These are phyloP conservation scores for Drosophila trapezifrons DNA, from an alignment of 1,140 invertebrate genomes.

Conservation along the genomic window DNA sequence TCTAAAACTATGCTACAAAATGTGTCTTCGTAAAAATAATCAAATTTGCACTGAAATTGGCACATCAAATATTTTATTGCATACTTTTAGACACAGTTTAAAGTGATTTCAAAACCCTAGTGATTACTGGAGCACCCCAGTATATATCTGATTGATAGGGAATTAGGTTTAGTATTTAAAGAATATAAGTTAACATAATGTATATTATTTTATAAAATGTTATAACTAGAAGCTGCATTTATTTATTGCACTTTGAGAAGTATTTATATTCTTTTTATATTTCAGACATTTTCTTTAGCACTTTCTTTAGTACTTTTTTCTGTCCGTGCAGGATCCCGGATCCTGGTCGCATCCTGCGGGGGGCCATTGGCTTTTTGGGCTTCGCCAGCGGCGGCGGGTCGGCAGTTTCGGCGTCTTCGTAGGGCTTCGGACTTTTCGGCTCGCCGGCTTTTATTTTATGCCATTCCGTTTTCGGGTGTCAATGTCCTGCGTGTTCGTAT, in stretches of 20 bases:
- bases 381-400: constrained; percentile 48
- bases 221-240: no score
- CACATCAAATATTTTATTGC: no score
- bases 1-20: no score
- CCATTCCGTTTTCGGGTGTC: constrained; percentile 69
- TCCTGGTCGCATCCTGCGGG: constrained; percentile 41
- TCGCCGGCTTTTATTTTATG: constrained; percentile 49
- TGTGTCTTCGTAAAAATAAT: no score
- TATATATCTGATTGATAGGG: no score
- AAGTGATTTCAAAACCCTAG: no score
- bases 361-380: constrained; percentile 64
- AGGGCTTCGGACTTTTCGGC: constrained; percentile 62
- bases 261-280: no score
- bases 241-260: not conserved
- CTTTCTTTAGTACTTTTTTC: not conserved
- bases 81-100: no score
- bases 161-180: no score
- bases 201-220: not conserved
- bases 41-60: no score
- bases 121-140: no score
- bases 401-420: constrained; percentile 59
- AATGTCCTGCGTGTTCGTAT: constrained; percentile 69
- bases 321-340: constrained; percentile 28
- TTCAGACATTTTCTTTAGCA: not conserved
- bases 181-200: no score